A percentile compares a stretch with the other conserved stretches of the same genome.
Conservation (phyloP, 2,113 vertebrate species). For the Anser brachyrhynchus region DNA sequence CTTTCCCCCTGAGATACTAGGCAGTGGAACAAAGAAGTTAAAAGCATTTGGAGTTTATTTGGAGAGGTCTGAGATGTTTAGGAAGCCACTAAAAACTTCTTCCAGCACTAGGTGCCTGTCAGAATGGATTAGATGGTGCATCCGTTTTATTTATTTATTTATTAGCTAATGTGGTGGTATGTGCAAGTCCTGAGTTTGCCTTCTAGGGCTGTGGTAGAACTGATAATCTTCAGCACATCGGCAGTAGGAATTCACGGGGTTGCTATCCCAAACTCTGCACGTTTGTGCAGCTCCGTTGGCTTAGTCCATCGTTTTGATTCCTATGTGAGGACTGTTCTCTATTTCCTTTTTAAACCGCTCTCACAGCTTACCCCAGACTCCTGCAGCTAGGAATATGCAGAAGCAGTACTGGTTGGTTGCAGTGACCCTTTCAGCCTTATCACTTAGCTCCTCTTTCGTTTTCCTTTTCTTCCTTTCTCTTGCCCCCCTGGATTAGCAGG, state of each 20-base stretch:
- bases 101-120: background rate
- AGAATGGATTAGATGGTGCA: background rate
- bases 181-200: background rate
- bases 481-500: background rate
- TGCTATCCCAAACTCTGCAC: background rate
- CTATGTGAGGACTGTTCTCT: background rate
- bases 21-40: background rate
- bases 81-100: background rate
- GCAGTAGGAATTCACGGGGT: background rate
- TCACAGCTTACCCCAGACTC: background rate
- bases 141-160: background rate
- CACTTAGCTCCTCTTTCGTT: background rate
- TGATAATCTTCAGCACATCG: background rate
- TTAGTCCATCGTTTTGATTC: background rate
- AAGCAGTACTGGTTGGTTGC: background rate
- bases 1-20: background rate
- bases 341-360: background rate
- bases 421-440: background rate
- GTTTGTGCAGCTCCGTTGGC: background rate
- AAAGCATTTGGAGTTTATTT: conserved; percentile 12
- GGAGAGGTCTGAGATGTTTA: background rate
- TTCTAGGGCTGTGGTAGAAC: background rate
- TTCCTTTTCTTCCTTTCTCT: background rate
- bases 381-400: background rate
- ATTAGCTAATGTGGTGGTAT: background rate